A percentile compares a stretch with the other conserved stretches of the same genome.
phyloP scores from a whole-genome alignment of 1,140 invertebrate species.

The Conus ventricosus region DNA sequence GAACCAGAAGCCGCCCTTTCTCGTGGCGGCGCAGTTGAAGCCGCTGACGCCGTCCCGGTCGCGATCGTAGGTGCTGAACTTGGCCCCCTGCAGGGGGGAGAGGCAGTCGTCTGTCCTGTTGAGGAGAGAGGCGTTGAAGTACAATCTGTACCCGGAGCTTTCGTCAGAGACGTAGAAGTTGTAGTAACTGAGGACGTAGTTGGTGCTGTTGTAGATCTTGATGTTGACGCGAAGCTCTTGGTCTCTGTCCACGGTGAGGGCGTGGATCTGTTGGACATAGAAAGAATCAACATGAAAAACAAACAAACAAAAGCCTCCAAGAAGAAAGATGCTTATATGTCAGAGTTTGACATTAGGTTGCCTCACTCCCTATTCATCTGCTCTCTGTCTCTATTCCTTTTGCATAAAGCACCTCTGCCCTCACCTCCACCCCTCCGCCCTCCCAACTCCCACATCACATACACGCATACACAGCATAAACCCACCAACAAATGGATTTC shows the following conservation, averaged over 20 bases:
- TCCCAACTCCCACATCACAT: too few species aligned
- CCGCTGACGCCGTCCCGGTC: slow-evolving; percentile 26
- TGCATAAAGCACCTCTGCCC: too few species aligned
- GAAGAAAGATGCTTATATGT: not conserved
- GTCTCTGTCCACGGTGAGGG: not conserved
- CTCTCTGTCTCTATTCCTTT: too few species aligned
- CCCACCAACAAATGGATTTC: too few species aligned
- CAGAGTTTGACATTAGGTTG: not conserved
- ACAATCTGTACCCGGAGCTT: slow-evolving; percentile 1
- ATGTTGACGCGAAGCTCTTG: slow-evolving; percentile 18
- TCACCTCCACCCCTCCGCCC: too few species aligned
- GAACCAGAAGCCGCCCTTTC: slow-evolving; percentile 37
- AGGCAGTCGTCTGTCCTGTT: slow-evolving; percentile 20
- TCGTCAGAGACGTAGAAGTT: slow-evolving; percentile 30
- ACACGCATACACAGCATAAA: too few species aligned
- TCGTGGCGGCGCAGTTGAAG: slow-evolving; percentile 13
- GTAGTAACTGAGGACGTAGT: slow-evolving; percentile 12
- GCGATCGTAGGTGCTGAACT: slow-evolving; percentile 36
- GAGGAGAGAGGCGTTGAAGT: not conserved
- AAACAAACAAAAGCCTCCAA: not conserved
- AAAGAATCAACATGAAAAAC: not conserved
- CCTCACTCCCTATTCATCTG: too few species aligned
- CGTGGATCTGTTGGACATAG: not conserved
- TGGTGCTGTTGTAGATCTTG: not conserved
- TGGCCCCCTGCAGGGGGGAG: not conserved